Conservation (phyloP, 2,113 vertebrate species). For the Protobothrops flavoviridis region DNA sequence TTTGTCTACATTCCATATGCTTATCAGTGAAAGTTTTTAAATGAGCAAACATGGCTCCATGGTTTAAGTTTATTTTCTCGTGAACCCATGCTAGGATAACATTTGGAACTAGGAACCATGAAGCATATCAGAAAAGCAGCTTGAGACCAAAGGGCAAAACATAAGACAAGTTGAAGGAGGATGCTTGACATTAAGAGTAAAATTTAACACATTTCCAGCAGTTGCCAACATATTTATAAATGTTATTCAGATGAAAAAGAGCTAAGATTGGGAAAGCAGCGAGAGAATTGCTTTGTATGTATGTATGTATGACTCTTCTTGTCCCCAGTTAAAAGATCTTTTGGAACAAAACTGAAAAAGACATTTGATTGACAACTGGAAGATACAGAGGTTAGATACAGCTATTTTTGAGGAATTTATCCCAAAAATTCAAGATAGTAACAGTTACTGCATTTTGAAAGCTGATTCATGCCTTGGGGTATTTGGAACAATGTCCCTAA, state of each 20-base stretch:
- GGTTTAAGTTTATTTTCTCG: not conserved
- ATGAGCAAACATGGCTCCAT: not conserved
- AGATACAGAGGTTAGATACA: not conserved
- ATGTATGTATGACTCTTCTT: not conserved
- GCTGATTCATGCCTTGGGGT: not conserved
- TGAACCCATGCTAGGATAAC: not conserved
- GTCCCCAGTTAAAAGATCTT: not conserved
- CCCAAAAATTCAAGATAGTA: not conserved
- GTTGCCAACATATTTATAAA: not conserved
- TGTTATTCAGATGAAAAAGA: not conserved
- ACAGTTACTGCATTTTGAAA: not conserved
- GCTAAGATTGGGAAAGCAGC: not conserved
- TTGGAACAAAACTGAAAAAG: not conserved
- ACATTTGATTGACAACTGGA: not conserved
- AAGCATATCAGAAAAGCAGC: not conserved
- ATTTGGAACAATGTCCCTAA: not conserved
- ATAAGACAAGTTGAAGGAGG: not conserved
- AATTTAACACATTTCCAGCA: not conserved
- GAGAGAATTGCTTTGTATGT: not conserved
- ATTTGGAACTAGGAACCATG: not conserved
- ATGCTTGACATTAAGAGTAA: not conserved
- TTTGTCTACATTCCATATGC: not conserved
- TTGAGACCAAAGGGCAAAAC: not conserved
- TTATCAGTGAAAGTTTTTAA: not conserved
- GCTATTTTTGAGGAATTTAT: not conserved